Conservation (phyloP, 2,888 invertebrate species). For the Saturnia japonica region DNA sequence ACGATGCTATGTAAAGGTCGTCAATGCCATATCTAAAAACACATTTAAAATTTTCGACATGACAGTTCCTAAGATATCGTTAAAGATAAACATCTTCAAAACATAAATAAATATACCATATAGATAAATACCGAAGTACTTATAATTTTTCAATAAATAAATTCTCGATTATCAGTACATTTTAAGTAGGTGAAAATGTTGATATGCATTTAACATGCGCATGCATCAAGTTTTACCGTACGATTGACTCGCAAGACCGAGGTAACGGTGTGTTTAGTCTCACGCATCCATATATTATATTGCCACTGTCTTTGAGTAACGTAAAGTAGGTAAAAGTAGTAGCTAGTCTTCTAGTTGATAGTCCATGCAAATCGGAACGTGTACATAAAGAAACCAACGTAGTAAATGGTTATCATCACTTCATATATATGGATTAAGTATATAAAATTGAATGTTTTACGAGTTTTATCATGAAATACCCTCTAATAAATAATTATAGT, state of each 20-base stretch:
- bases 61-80: too few species aligned
- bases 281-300: conserved; percentile 50
- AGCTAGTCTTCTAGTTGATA: conserved; percentile 7
- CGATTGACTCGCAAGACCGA: conserved; percentile 59
- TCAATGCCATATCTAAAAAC: too few species aligned
- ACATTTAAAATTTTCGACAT: too few species aligned
- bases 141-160: conserved; percentile 18
- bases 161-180: conserved; percentile 14
- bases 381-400: background rate
- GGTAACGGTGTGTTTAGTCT: conserved; percentile 56
- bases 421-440: too few species aligned
- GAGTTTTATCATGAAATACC: background rate
- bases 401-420: too few species aligned
- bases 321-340: conserved; percentile 13
- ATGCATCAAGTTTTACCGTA: conserved; percentile 67
- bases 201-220: conserved; percentile 33
- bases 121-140: background rate
- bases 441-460: background rate
- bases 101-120: too few species aligned
- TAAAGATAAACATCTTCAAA: too few species aligned
- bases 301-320: conserved; percentile 15
- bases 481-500: background rate
- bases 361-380: conserved; percentile 15
- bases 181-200: conserved; percentile 42
- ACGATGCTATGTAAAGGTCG: too few species aligned